Percentiles rank a stretch among this genome's conserved stretches.
Conservation (phyloP, 2,113 vertebrate species). For the Hippotragus niger region DNA sequence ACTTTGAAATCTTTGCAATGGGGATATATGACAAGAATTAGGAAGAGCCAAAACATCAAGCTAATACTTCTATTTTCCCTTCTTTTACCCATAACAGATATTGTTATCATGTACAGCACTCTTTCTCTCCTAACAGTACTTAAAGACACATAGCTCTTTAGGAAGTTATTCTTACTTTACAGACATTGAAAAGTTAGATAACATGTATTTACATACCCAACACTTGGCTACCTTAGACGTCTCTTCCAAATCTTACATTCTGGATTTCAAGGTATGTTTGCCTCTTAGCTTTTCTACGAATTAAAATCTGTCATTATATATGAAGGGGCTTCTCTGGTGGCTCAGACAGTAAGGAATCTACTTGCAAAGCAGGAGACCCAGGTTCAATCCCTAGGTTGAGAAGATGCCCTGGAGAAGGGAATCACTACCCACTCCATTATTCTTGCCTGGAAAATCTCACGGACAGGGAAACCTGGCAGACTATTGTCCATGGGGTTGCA, state of each 20-base stretch:
- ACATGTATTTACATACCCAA: not conserved
- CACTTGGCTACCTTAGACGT: not conserved
- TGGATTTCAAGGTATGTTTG: not conserved
- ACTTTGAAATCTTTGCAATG: not conserved
- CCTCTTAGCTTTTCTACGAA: not conserved
- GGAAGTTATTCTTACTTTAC: not conserved
- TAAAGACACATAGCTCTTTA: not conserved
- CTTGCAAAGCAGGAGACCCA: not conserved
- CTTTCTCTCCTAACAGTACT: not conserved
- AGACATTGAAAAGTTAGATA: not conserved
- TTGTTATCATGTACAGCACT: accelerated
- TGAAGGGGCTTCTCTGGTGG: not conserved
- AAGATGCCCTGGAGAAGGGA: not conserved
- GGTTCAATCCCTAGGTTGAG: not conserved
- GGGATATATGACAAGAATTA: not conserved
- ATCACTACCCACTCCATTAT: not conserved
- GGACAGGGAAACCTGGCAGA: not conserved
- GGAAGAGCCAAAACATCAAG: not conserved
- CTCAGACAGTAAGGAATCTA: not conserved
- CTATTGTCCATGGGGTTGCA: not conserved
- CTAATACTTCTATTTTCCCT: not conserved
- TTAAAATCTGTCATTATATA: not conserved
- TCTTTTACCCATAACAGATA: not conserved
- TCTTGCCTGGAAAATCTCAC: not conserved
- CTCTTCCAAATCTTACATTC: not conserved